A percentile compares a stretch with the other conserved stretches of the same genome.
Evolutionary conservation across 1,140 invertebrate species (phyloP).

Genomic region (Penaeus chinensis): DNA sequence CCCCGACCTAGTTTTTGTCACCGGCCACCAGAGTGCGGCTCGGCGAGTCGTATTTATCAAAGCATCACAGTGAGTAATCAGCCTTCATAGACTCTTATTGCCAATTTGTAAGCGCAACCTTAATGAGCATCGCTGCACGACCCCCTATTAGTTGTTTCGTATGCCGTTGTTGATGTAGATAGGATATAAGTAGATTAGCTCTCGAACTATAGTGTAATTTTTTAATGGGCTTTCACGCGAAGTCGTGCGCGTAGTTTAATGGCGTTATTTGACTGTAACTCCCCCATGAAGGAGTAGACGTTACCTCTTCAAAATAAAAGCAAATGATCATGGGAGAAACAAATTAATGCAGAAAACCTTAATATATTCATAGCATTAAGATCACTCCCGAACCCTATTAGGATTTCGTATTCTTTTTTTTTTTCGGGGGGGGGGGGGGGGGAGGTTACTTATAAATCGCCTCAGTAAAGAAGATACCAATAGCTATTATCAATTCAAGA

Average conservation of each 20-base stretch:
- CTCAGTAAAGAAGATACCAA: slow-evolving; percentile 33
- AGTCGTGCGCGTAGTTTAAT: too few species aligned
- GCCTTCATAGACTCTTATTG: slow-evolving; percentile 58
- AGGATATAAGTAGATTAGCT: slow-evolving; percentile 45
- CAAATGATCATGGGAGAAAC: slow-evolving; percentile 38
- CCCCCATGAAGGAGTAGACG: too few species aligned
- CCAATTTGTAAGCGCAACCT: slow-evolving; percentile 62
- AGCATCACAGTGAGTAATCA: slow-evolving; percentile 60
- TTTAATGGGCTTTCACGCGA: too few species aligned
- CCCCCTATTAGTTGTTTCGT: slow-evolving; percentile 51
- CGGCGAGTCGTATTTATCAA: slow-evolving; percentile 47
- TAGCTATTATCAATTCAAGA: slow-evolving; percentile 54
- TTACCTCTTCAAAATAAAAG: slow-evolving; percentile 35
- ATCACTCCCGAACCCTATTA: slow-evolving; percentile 57
- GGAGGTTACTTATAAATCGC: slow-evolving; percentile 40
- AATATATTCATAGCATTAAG: slow-evolving; percentile 60
- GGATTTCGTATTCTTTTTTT: slow-evolving; percentile 49
- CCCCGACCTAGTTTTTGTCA: slow-evolving; percentile 58
- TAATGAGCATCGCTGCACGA: slow-evolving; percentile 58
- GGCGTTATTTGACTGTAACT: too few species aligned
- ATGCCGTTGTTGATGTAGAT: slow-evolving; percentile 56
- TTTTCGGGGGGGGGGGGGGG: neutral
- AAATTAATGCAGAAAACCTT: slow-evolving; percentile 56
- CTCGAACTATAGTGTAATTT: neutral
- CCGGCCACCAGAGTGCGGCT: slow-evolving; percentile 33